A percentile compares a stretch with the other conserved stretches of the same genome.
Evolutionary conservation across 2,797 vertebrate species (phyloP).

Genomic region (Crax fasciolata): DNA sequence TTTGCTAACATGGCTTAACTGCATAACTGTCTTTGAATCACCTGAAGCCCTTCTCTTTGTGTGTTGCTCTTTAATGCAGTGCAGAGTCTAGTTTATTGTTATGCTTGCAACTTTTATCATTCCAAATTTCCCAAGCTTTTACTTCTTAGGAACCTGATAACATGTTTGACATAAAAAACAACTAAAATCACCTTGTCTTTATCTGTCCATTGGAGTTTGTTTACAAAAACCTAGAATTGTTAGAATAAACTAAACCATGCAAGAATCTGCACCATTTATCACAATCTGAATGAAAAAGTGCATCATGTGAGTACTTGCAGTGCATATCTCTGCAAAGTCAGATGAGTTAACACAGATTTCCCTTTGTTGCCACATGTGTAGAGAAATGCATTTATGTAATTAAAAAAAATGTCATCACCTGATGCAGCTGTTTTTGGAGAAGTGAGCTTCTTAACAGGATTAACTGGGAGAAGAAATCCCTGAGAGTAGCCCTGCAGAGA

Average conservation of each 20-base stretch:
- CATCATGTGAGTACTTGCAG: not conserved
- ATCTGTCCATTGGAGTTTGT: fast-evolving
- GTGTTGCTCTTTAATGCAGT: not conserved
- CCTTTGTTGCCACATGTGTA: not conserved
- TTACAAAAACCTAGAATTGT: not conserved
- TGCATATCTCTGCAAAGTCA: not conserved
- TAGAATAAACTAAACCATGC: not conserved
- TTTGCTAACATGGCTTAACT: not conserved
- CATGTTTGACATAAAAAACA: not conserved
- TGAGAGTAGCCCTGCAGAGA: too few relatives aligned
- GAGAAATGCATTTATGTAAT: not conserved
- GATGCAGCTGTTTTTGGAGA: not conserved
- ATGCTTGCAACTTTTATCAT: not conserved
- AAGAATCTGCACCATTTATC: not conserved
- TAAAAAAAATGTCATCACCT: not conserved
- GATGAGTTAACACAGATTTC: not conserved
- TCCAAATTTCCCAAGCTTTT: not conserved
- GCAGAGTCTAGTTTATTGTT: not conserved
- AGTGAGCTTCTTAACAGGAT: not conserved
- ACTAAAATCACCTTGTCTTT: not conserved
- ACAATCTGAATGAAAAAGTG: not conserved
- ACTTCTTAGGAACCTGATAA: not conserved
- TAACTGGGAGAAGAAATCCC: too few relatives aligned
- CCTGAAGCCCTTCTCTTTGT: not conserved
- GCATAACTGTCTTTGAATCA: not conserved